phyloP scores from a whole-genome alignment of 1,140 invertebrate species.

The Helicoverpa zea region DNA sequence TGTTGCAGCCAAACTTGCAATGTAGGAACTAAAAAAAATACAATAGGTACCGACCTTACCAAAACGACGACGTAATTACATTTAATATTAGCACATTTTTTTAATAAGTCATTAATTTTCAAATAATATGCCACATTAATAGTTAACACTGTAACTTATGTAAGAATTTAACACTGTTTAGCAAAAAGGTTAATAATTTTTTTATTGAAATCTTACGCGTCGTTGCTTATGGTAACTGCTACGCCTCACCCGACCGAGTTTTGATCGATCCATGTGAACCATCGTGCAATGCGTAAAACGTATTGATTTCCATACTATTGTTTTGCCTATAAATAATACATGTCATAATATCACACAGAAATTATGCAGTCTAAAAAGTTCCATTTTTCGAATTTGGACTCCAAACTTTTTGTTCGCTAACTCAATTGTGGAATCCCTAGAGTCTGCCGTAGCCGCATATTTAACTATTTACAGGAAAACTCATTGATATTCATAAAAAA shows the following conservation, averaged over 20 bases:
- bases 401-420: too few relatives aligned
- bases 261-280: conserved; percentile 31
- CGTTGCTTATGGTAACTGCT: conserved; percentile 14
- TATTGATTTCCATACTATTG: conserved; percentile 14
- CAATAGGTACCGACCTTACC: too few relatives aligned
- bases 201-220: conserved; percentile 19
- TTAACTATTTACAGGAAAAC: background rate
- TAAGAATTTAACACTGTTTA: background rate
- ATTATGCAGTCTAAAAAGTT: too few relatives aligned
- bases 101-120: too few relatives aligned
- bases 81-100: too few relatives aligned
- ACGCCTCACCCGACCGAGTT: conserved; percentile 13
- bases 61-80: too few relatives aligned
- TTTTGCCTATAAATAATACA: conserved; percentile 37
- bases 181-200: background rate
- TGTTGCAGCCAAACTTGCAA: background rate
- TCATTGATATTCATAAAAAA: background rate
- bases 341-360: background rate
- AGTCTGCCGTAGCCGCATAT: too few relatives aligned
- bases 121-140: too few relatives aligned
- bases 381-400: too few relatives aligned
- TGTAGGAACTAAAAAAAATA: background rate
- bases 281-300: conserved; percentile 20
- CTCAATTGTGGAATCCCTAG: too few relatives aligned
- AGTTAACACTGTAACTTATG: too few relatives aligned